Evolutionary conservation across 2,888 invertebrate genomes (phyloP).

Genomic region (Nasonia oneida): DNA sequence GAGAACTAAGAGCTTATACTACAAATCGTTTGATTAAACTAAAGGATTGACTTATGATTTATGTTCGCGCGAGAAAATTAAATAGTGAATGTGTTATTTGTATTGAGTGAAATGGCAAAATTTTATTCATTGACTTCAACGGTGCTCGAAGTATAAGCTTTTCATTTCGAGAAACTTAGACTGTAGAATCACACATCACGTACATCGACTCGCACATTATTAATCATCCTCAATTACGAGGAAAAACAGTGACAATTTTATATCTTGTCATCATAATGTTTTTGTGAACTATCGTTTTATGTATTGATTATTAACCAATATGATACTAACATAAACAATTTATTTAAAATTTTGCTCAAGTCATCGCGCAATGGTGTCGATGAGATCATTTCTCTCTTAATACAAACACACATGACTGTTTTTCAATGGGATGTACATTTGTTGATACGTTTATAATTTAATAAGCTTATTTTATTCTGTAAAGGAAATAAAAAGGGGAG

Average conservation of each 20-base stretch:
- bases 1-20: slow-evolving; percentile 59
- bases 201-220: slow-evolving; percentile 56
- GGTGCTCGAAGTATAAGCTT: slow-evolving; percentile 49
- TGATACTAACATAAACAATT: slow-evolving; percentile 16
- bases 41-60: slow-evolving; percentile 32
- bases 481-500: slow-evolving; percentile 48
- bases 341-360: slow-evolving; percentile 34
- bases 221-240: slow-evolving; percentile 30
- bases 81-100: slow-evolving; percentile 36
- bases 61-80: not conserved
- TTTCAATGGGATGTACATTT: slow-evolving; percentile 73
- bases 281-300: slow-evolving; percentile 10
- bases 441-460: slow-evolving; percentile 77
- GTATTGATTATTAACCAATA: slow-evolving; percentile 21
- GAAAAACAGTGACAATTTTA: slow-evolving; percentile 51
- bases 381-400: slow-evolving; percentile 15
- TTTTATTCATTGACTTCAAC: slow-evolving; percentile 8
- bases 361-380: slow-evolving; percentile 8
- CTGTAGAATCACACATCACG: slow-evolving; percentile 50
- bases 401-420: slow-evolving; percentile 51
- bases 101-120: slow-evolving; percentile 8
- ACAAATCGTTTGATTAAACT: slow-evolving; percentile 43
- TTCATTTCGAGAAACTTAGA: slow-evolving; percentile 44
- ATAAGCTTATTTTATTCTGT: slow-evolving; percentile 68
- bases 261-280: slow-evolving; percentile 48